Conservation (phyloP, 2,113 vertebrate genomes). For the Amblyornis subalaris region DNA sequence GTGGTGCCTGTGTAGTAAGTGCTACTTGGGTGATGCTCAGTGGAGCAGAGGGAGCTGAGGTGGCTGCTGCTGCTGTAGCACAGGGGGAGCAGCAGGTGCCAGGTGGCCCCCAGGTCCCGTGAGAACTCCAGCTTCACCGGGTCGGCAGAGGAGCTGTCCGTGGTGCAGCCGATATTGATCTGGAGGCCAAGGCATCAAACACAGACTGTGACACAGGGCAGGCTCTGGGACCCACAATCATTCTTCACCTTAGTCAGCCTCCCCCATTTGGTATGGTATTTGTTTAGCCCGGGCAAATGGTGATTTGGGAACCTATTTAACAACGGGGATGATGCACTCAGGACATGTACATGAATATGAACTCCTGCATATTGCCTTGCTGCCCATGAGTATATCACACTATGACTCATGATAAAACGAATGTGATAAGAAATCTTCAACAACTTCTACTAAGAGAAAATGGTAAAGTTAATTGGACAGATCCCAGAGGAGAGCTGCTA, state of each 20-base stretch:
- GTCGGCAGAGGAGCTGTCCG: conserved; percentile 87
- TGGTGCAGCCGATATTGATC: conserved; percentile 95
- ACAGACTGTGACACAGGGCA: neutral
- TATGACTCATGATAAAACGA: neutral
- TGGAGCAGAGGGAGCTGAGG: conserved; percentile 90
- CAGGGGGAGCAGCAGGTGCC: conserved; percentile 93
- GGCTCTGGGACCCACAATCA: neutral
- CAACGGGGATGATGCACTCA: neutral
- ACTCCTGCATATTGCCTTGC: neutral
- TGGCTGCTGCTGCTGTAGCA: conserved; percentile 88
- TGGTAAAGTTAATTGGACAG: neutral
- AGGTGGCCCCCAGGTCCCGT: conserved; percentile 91
- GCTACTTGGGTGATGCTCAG: conserved; percentile 92
- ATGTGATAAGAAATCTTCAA: neutral
- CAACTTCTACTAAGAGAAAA: neutral
- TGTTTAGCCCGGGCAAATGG: neutral
- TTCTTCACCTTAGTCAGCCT: neutral
- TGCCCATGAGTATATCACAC: neutral
- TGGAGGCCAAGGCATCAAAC: conserved; percentile 53
- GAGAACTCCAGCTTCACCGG: conserved; percentile 92
- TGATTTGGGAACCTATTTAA: neutral
- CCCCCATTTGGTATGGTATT: neutral
- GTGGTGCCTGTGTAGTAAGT: conserved; percentile 91
- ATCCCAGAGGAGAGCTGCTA: neutral
- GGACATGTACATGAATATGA: neutral